Base-by-base conservation (phyloP, 35 echinoderm and acorn worm genomes). In the Apostichopus californicus region DNA sequence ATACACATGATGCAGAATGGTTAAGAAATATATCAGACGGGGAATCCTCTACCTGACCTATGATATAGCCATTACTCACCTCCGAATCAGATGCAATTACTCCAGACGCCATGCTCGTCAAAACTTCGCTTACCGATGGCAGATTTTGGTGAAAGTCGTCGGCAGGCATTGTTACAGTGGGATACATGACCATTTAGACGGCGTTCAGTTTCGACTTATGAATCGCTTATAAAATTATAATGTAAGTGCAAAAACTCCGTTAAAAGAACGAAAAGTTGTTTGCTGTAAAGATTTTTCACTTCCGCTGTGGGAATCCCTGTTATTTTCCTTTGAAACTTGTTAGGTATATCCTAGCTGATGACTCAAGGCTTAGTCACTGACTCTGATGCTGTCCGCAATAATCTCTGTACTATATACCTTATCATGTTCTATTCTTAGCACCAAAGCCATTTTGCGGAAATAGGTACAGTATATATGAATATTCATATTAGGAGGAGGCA, bases 51-150 rank as follows among this genome's bases (percentile, higher is more conserved):
- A 59, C 55, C 81, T 58, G 68, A 89, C 86, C 86, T 68, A 89
- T 89, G 86, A 89, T 89, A 66, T 58, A 87, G 86, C 73, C 70
- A 91, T 91, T 91, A 91, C 89, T 91, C 89, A 91, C 89, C 72
- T 91, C 89, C 12, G 89, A 77, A 18, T 79, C 89, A 79, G 89
- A 91, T 54, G 59, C 77, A 73, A 78, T 91, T 18, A 89, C 86
- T 73, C 89, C 89, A 91, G 89, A 91, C 71, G 89, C 89, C 89
- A 91, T 91, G 77, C 89, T 91, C 53, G 89, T 91, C 61, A 91
- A 91, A 91, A 91, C 89, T 79, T 77, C 89, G 54, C 72, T 91
- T 23, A 91, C 89, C 9, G 89, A 77, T 57, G 89, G 89, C 77
- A 91, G 77, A 91, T 77, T 77, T 60, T 91, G 89, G 56, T 91